These are phyloP conservation scores for Drosophila punjabiensis DNA, from an alignment of 1,140 invertebrate genomes.

Conservation along the genomic window DNA sequence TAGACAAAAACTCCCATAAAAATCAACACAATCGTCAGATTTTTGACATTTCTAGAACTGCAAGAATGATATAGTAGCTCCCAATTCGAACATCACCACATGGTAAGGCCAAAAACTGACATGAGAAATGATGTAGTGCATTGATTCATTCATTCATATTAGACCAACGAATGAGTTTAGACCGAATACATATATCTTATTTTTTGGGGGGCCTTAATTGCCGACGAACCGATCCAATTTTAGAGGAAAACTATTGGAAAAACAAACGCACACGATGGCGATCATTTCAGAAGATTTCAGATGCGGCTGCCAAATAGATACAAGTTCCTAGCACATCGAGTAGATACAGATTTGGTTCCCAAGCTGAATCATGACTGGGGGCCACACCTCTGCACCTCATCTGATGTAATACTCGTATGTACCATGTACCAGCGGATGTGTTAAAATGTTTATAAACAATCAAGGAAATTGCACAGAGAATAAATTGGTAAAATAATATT, in stretches of 20 bases:
- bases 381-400: conserved; percentile 33
- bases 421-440: conserved; percentile 28
- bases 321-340: conserved; percentile 31
- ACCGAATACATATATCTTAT: conserved; percentile 33
- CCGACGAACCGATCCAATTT: conserved; percentile 62
- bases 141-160: conserved; percentile 28
- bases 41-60: background rate
- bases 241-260: conserved; percentile 58
- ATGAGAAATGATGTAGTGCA: conserved; percentile 20
- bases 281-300: conserved; percentile 14
- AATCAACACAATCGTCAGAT: background rate
- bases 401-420: conserved; percentile 35
- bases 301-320: conserved; percentile 55
- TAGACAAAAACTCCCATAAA: conserved; percentile 2
- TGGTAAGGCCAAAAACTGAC: conserved; percentile 9
- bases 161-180: conserved; percentile 41
- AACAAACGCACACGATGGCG: conserved; percentile 23
- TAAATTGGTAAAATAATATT: background rate
- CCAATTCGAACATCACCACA: background rate
- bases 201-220: conserved; percentile 65
- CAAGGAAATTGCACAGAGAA: conserved; percentile 9
- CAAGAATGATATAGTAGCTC: conserved; percentile 15
- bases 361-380: conserved; percentile 39
- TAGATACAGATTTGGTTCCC: conserved; percentile 30
- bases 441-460: conserved; percentile 52